Evolutionary conservation across 2,797 vertebrate genomes (phyloP).

Genomic region (Anguilla obscura): DNA sequence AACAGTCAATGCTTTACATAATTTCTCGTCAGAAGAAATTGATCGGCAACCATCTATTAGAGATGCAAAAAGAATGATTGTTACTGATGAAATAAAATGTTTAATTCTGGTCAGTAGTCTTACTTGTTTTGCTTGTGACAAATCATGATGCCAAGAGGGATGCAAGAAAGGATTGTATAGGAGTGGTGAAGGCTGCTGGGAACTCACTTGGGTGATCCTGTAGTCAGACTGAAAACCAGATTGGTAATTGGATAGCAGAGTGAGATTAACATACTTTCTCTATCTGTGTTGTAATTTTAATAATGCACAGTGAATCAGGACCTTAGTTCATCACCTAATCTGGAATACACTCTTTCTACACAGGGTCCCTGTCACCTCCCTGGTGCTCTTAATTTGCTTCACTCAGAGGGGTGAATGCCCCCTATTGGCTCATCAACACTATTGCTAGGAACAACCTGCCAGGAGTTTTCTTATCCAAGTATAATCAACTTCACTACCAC

Average conservation of each 20-base stretch:
- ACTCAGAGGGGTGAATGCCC: background rate
- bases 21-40: no score
- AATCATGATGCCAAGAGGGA: background rate
- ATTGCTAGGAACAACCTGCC: background rate
- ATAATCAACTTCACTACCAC: background rate
- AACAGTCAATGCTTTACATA: no score
- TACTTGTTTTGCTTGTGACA: background rate
- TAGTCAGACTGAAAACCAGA: background rate
- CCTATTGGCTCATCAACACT: background rate
- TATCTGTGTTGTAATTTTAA: background rate
- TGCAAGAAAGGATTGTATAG: background rate
- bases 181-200: background rate
- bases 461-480: constrained; percentile 3
- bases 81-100: background rate
- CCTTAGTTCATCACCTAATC: background rate
- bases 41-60: background rate
- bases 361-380: background rate
- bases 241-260: background rate
- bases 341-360: background rate
- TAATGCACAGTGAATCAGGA: background rate
- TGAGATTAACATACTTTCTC: background rate
- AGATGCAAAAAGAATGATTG: background rate
- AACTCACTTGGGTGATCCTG: background rate
- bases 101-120: background rate
- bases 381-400: background rate